phyloP scores from a whole-genome alignment of 2,797 vertebrate genomes.

The Neomorphus geoffroyi region DNA sequence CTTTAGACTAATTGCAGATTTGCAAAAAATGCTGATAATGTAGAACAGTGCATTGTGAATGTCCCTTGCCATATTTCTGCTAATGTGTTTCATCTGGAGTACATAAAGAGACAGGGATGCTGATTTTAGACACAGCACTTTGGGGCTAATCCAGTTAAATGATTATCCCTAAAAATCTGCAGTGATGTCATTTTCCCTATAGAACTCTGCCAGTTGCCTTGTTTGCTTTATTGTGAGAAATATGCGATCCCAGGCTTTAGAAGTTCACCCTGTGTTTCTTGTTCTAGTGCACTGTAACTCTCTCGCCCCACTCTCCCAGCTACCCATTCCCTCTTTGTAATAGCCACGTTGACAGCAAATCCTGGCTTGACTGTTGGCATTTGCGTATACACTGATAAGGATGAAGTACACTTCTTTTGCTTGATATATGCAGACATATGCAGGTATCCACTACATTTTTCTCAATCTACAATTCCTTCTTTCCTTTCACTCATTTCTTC shows the following conservation, averaged over 20 bases:
- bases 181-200: slow-evolving; percentile 86
- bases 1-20: slow-evolving; percentile 99
- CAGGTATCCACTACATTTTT: not conserved
- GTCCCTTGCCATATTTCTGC: slow-evolving; percentile 95
- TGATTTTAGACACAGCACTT: slow-evolving; percentile 85
- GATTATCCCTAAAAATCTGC: slow-evolving; percentile 87
- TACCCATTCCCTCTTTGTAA: not conserved
- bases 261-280: slow-evolving; percentile 48
- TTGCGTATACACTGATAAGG: not conserved
- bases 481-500: not conserved
- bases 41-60: slow-evolving; percentile 88
- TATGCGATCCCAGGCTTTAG: slow-evolving; percentile 38
- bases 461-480: not conserved
- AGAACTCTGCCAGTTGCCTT: slow-evolving; percentile 81
- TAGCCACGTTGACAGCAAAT: not conserved
- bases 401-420: not conserved
- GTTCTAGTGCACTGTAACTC: not conserved
- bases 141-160: slow-evolving; percentile 88
- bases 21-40: slow-evolving; percentile 98
- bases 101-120: slow-evolving; percentile 90
- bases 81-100: slow-evolving; percentile 98
- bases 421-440: not conserved
- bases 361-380: not conserved
- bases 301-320: not conserved
- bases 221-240: slow-evolving; percentile 81